Conservation (phyloP, 1,140 invertebrate species). For the Leptinotarsa texana region DNA sequence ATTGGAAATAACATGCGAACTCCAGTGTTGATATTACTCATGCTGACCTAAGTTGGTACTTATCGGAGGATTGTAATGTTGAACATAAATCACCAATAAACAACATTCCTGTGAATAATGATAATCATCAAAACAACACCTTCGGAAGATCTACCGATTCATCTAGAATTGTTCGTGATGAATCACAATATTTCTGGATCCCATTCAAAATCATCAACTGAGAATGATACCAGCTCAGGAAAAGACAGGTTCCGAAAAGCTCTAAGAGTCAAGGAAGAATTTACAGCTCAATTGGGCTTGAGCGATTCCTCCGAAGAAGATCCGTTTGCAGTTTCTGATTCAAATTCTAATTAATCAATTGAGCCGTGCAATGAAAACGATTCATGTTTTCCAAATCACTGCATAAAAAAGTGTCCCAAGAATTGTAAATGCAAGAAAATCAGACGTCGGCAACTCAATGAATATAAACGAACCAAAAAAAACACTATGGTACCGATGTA, state of each 20-base stretch:
- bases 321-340: not conserved
- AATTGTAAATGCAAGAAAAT: not conserved
- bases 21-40: not conserved
- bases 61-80: not conserved
- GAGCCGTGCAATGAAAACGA: not conserved
- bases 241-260: not conserved
- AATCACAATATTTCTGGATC: conserved; percentile 1
- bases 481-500: not conserved
- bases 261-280: not conserved
- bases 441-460: not conserved
- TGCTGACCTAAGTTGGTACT: not conserved
- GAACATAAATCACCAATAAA: not conserved
- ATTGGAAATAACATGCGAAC: not conserved
- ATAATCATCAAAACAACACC: not conserved
- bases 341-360: conserved; percentile 1
- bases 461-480: not conserved
- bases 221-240: not conserved
- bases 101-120: not conserved
- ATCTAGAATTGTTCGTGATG: not conserved
- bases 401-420: not conserved
- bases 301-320: conserved; percentile 2
- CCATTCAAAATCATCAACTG: not conserved
- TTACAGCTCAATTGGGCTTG: not conserved
- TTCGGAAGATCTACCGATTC: not conserved
- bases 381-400: not conserved